Evolutionary conservation across 2,888 invertebrate species (phyloP), one percentile per base, ranked within the genome.

Genomic region (Schizaphis graminum): DNA sequence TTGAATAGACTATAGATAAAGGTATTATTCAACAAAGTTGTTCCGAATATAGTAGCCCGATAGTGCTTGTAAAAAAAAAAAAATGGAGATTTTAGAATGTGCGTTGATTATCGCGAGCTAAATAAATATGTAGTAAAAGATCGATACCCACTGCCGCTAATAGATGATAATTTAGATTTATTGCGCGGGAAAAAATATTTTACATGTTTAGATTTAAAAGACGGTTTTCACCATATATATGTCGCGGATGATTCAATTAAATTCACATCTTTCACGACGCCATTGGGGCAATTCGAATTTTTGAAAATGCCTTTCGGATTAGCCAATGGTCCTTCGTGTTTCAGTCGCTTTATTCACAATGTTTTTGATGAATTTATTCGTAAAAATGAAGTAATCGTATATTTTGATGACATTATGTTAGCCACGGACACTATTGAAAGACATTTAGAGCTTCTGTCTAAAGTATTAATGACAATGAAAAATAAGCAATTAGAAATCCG

Each of bases 291-390:
- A 53, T 88, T n/a, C n/a, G 53, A 88, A 28, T 88, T 53, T 53
- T 35, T 88, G 16, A 49, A 88, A 88, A 88, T 88, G 88, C 88
- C 88, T 26, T 88, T 88, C 28, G 88, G 88, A 16, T 88, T 88
- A n/a, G 88, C 35, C 24, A 88, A 44, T 44, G 88, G 88, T 53
- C 88, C 88, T 13, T 85, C 85, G 16, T 47, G 47, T 47, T 47
- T 47, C 47, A 47, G 47, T 89, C 91, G 96, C 28, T 95, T 94
- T 92, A 95, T 96, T 0, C 95, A 95, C 41, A 95, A 94, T 35
- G 95, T 96, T 13, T 96, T 96, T 90, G 61, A 95, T 86, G 95
- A 95, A 7, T 92, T 87, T 49, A 87, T 96, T 0, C 95, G 95
- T 10, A 77, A 90, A 7, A 56, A 95, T 89, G 47, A 47, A 47